phyloP scores from a whole-genome alignment of 2,888 invertebrate genomes.

The Diloba caeruleocephala region DNA sequence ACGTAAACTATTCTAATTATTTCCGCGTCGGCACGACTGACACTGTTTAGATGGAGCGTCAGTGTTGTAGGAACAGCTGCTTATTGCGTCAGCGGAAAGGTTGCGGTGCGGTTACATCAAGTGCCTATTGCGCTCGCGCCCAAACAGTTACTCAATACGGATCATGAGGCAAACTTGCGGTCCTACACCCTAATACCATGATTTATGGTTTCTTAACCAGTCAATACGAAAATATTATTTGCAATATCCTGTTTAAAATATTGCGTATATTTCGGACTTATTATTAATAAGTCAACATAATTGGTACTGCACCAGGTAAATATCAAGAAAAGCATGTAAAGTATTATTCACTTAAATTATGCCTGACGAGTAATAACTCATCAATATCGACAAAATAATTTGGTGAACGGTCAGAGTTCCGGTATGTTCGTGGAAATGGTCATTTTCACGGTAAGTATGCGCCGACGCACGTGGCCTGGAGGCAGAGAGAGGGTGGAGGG shows the following conservation, averaged over 20 bases:
- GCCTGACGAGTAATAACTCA: constrained; percentile 33
- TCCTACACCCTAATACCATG: constrained; percentile 50
- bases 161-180: constrained; percentile 61
- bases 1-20: constrained; percentile 78
- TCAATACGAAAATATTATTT: constrained; percentile 1
- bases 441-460: constrained; percentile 81
- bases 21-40: constrained; percentile 77
- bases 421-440: constrained; percentile 83
- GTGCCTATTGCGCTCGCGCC: constrained; percentile 71
- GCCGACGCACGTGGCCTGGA: constrained; percentile 70
- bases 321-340: constrained; percentile 5
- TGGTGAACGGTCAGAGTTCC: constrained; percentile 69
- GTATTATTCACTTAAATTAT: constrained; percentile 28
- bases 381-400: constrained; percentile 44
- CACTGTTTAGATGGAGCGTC: constrained; percentile 71
- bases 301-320: constrained; percentile 10
- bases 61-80: constrained; percentile 66
- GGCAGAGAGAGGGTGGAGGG: constrained; percentile 54
- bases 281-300: constrained; percentile 16
- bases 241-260: not conserved
- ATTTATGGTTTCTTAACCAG: constrained; percentile 1
- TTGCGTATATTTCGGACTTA: constrained; percentile 1
- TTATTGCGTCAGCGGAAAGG: constrained; percentile 85
- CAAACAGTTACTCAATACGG: constrained; percentile 74
- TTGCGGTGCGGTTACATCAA: constrained; percentile 84